Conservation (phyloP, 2,888 invertebrate genomes). For the Luperina nickerlii region DNA sequence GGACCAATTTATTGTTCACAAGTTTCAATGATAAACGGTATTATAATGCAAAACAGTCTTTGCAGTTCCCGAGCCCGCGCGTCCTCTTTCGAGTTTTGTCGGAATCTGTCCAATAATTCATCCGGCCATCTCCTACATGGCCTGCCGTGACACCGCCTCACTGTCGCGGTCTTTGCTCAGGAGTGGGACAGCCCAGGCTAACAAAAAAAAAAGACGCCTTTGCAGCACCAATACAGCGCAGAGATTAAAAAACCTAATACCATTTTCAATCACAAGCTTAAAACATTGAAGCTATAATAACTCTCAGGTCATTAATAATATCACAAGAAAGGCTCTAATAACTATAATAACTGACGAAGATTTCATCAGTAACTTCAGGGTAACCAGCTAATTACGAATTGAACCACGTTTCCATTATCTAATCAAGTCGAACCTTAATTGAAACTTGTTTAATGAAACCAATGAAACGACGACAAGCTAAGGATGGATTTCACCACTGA, state of each 20-base stretch:
- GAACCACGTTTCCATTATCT: slow-evolving; percentile 45
- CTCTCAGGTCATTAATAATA: slow-evolving; percentile 4
- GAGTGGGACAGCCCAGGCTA: neutral
- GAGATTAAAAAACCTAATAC: neutral
- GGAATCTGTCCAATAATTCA: neutral
- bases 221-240: neutral
- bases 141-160: neutral
- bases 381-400: slow-evolving; percentile 47
- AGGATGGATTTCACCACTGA: neutral
- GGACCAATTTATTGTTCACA: neutral
- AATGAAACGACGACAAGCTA: slow-evolving; percentile 8
- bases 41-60: neutral
- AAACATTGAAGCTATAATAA: slow-evolving; percentile 2
- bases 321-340: slow-evolving; percentile 10
- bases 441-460: slow-evolving; percentile 59
- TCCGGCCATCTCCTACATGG: neutral
- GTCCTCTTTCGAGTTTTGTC: neutral
- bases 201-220: neutral
- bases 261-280: neutral
- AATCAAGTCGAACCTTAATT: slow-evolving; percentile 49
- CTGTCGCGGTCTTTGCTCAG: neutral
- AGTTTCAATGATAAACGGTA: neutral
- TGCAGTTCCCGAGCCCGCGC: neutral
- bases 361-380: slow-evolving; percentile 32
- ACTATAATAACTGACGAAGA: slow-evolving; percentile 17